phyloP scores from a whole-genome alignment of 2,888 invertebrate genomes.

The Vandiemenella viatica region DNA sequence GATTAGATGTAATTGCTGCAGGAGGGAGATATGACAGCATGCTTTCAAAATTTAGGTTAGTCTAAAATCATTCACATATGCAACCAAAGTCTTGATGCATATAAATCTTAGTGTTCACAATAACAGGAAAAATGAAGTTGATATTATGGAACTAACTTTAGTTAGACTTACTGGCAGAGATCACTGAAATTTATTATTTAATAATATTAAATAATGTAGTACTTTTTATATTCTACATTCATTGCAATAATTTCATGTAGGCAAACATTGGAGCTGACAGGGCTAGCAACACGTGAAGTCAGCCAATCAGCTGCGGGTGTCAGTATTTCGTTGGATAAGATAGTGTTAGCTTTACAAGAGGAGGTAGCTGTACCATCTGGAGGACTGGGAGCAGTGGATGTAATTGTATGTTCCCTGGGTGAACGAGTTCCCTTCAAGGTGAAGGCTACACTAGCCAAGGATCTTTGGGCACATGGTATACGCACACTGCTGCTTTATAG shows the following conservation, averaged over 20 bases:
- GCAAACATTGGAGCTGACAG: conserved; percentile 27
- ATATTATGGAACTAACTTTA: not conserved
- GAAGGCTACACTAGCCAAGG: conserved; percentile 34
- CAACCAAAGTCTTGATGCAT: not conserved
- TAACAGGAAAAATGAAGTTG: not conserved
- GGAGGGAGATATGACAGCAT: conserved; percentile 83
- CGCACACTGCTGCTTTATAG: conserved; percentile 45
- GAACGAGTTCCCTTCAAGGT: conserved; percentile 40
- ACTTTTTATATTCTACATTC: no score
- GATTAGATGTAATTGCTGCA: conserved; percentile 59
- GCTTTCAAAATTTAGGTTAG: conserved; percentile 52
- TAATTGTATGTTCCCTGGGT: conserved; percentile 48
- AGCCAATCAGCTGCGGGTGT: conserved; percentile 59
- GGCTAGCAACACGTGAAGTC: conserved; percentile 24
- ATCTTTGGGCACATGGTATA: conserved; percentile 59
- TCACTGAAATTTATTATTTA: not conserved
- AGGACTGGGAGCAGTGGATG: conserved; percentile 37
- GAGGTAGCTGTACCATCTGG: conserved; percentile 34
- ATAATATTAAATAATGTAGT: not conserved
- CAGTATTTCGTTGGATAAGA: conserved; percentile 49
- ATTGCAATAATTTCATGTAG: no score
- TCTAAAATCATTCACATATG: not conserved
- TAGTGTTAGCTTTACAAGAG: conserved; percentile 45
- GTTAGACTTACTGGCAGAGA: not conserved
- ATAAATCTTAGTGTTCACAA: not conserved